These are phyloP conservation scores for Ameiurus melas DNA, from an alignment of 2,113 vertebrate species.

Conservation along the genomic window DNA sequence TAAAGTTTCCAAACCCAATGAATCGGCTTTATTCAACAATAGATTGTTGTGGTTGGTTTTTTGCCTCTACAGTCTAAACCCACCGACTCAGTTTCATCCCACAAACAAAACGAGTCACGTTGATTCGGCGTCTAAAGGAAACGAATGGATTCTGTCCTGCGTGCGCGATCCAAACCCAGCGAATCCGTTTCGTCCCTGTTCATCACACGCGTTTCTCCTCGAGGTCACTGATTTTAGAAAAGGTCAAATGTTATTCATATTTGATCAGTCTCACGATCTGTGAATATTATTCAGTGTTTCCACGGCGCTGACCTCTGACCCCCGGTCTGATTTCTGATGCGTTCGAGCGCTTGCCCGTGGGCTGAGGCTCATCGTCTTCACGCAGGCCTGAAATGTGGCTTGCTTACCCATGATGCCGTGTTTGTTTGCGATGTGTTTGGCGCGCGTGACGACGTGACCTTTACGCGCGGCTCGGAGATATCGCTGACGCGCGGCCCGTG, in stretches of 20 bases:
- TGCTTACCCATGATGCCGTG: slow-evolving; percentile 17
- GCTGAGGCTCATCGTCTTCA: neutral
- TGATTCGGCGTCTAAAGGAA: too few relatives aligned
- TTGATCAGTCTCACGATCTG: neutral
- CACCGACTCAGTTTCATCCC: too few relatives aligned
- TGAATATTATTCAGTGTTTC: neutral
- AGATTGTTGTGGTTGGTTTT: too few relatives aligned
- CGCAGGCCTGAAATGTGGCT: neutral
- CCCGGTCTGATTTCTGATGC: neutral
- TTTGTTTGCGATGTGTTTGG: slow-evolving; percentile 5
- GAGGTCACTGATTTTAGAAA: too few relatives aligned
- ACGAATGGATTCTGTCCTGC: too few relatives aligned
- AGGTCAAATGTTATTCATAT: neutral
- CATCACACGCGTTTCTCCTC: too few relatives aligned
- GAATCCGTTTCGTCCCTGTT: too few relatives aligned
- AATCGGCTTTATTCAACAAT: too few relatives aligned
- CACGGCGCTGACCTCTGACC: neutral
- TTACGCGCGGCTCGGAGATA: neutral
- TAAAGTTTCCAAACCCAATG: too few relatives aligned
- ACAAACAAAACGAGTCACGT: too few relatives aligned
- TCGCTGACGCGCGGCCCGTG: neutral
- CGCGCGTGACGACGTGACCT: neutral
- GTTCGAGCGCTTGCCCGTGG: neutral
- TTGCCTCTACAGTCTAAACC: too few relatives aligned
- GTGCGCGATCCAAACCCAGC: too few relatives aligned